Base-by-base conservation (phyloP, 2,888 invertebrate species). In the Rhingia rostrata region DNA sequence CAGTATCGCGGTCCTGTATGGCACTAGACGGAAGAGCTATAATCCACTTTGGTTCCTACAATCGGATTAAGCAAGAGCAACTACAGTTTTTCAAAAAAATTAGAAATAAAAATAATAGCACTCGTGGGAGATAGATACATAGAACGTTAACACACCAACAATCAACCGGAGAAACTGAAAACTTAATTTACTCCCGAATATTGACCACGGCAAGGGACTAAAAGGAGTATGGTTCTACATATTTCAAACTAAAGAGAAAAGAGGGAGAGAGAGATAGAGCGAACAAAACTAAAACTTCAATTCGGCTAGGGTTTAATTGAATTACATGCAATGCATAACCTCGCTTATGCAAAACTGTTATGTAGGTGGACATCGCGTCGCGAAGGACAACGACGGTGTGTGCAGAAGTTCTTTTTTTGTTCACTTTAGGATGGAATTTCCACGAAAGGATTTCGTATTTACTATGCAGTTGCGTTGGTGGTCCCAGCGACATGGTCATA, bases 301-400 rank as follows among this genome's bases (percentile, higher is more conserved):
- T 58, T 43, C 22, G 22, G 22, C 58, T 79, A 58, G 54, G 53
- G 63, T 43, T 67, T 45, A 79, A 78, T 83, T 74, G 73, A 83
- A 79, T 83, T 61, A 79, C 1, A 22, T 22, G 2, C 22, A 22
- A 22, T 22, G 69, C 54, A 43, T 32, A 66, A 78, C 35, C 51
- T 63, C 72, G 49, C 78, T 73, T 83, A 73, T 83, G 78, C 69
- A 73, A 22, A 78, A 83, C 56, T 69, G 9, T 14, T 51, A 22
- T 14, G 67, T 73, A 78, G 81, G 69, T 70, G 81, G 63, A 64
- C 61, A 56, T 4, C 4, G 54, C 6, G n/a, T n/a, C 4, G 30
- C 1, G 22, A 45, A 12, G 69, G 66, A 77, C 73, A 67, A 61
- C 61, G 45, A 56, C 43, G 43, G 45, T 47, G 33, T 22, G 43